A percentile compares a stretch with the other conserved stretches of the same genome.
phyloP scores from a whole-genome alignment of 2,888 invertebrate genomes.

The Drosophila kuntzei region DNA sequence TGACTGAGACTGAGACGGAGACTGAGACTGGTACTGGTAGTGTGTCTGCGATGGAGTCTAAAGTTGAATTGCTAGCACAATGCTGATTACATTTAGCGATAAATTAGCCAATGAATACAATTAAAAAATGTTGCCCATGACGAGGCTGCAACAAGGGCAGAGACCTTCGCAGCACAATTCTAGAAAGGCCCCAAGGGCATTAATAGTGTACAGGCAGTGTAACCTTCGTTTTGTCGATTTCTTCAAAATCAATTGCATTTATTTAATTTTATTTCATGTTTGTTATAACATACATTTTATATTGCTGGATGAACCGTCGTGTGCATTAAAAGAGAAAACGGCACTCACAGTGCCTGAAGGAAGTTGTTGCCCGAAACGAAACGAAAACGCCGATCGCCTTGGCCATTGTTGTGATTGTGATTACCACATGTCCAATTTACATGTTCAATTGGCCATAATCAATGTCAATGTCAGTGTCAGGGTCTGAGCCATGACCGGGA shows the following conservation, averaged over 20 bases:
- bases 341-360: slow-evolving; percentile 36
- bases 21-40: not conserved
- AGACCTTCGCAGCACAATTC: slow-evolving; percentile 65
- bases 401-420: slow-evolving; percentile 11
- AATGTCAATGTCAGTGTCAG: slow-evolving; percentile 52
- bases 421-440: slow-evolving; percentile 53
- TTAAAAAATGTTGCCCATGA: slow-evolving; percentile 55
- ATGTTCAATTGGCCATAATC: slow-evolving; percentile 67
- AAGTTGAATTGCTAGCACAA: slow-evolving; percentile 67
- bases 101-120: slow-evolving; percentile 80
- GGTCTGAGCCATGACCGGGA: slow-evolving; percentile 14
- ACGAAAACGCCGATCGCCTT: slow-evolving; percentile 38
- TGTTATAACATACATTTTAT: slow-evolving; percentile 31
- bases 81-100: slow-evolving; percentile 79
- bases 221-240: slow-evolving; percentile 63
- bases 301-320: slow-evolving; percentile 38
- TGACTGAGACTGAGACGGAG: not conserved
- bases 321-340: slow-evolving; percentile 39
- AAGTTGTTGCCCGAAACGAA: slow-evolving; percentile 33
- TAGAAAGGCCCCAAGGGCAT: slow-evolving; percentile 69
- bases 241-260: slow-evolving; percentile 74
- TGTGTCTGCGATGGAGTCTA: slow-evolving; percentile 38
- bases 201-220: not conserved
- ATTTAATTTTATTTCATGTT: slow-evolving; percentile 44
- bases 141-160: slow-evolving; percentile 59